Evolutionary conservation across 2,113 vertebrate genomes (phyloP), one percentile per base, ranked within the genome.

Genomic region (Hypocryptadius cinnamomeus): DNA sequence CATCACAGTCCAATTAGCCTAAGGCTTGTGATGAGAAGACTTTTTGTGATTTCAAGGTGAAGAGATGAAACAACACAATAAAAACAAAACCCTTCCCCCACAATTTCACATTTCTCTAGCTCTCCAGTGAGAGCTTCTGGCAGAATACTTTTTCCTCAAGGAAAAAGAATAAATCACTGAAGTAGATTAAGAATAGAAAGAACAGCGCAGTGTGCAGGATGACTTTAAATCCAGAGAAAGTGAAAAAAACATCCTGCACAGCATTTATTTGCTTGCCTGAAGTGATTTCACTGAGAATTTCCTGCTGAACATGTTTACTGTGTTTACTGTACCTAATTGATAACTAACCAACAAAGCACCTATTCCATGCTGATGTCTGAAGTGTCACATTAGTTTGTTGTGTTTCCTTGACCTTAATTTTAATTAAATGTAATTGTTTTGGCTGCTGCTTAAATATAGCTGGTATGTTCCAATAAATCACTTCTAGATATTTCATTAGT

Each of bases 391-490:
- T 92, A 91, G 68, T 83, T 91, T 94, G 64, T 74, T 84, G 56
- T 45, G 47, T 95, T 94, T 91, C 93, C 94, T 89, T 90, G 81
- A 92, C 53, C 85, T 95, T 94, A 94, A 84, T 94, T 96, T 94
- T 95, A 96, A 90, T 92, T 89, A 95, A 94, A 88, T 79, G 48
- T 59, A 95, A 96, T 84, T 93, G 35, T 95, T 95, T 94, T 90
- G 54, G 44, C 60, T 95, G 69, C 44, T 84, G 64, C 63, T 96
- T 95, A 95, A 96, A 83, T 94, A 90, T 81, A 24, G 39, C 77
- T 65, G 16, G 30, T 96, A 57, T 76, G 31, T 93, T 90, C 28
- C 61, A 88, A 82, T 92, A 95, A 96, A 94, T 95, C 51, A 90
- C 79, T 85, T 95, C 89, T 83, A 71, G 50, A 42, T 93, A 87